Evolutionary conservation across 1,140 invertebrate species (phyloP), one percentile per base, ranked within the genome.

Genomic region (Drosophila hydei): DNA sequence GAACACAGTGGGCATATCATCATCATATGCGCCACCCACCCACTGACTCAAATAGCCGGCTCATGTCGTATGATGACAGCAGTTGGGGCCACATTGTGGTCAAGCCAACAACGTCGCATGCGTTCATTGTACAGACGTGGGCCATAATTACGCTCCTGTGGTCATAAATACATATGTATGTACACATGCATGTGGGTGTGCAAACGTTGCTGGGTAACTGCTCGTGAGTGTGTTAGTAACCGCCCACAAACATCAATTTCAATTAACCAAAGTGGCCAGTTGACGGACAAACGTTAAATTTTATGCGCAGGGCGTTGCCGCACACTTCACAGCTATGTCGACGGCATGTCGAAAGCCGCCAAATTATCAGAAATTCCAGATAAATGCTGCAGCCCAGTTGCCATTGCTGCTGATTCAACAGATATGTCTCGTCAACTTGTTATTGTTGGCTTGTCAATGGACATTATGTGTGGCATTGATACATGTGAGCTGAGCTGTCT

Each of bases 231-330:
- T 64, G 51, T 47, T 56, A 47, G n/a, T 61, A 55, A 18, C 75
- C 79, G 78, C 84, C 81, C 83, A 83, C 62, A 75, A 72, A 88
- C 83, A 88, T 88, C 83, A 88, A 89, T 88, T 88, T 88, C 84
- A 88, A 88, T 88, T 88, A 88, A 80, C 78, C 84, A 88, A 89
- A 88, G 84, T 88, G 83, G 83, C 84, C 83, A 79, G 75, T 88
- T 88, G 83, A 79, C 83, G 77, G 72, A 83, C 78, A 76, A 83
- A 88, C 84, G 84, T 88, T 88, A 89, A 88, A 88, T 83, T 88
- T 88, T 83, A 88, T 83, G 83, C 77, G 48, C 75, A 63, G 84
- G 83, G 83, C 83, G 83, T 88, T 67, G 75, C 71, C 75, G 48
- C 63, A 18, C 45, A 76, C 72, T 77, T 71, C 38, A 47, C 9